Conservation (phyloP, 2,797 vertebrate genomes). For the Tarsius wallacei region DNA sequence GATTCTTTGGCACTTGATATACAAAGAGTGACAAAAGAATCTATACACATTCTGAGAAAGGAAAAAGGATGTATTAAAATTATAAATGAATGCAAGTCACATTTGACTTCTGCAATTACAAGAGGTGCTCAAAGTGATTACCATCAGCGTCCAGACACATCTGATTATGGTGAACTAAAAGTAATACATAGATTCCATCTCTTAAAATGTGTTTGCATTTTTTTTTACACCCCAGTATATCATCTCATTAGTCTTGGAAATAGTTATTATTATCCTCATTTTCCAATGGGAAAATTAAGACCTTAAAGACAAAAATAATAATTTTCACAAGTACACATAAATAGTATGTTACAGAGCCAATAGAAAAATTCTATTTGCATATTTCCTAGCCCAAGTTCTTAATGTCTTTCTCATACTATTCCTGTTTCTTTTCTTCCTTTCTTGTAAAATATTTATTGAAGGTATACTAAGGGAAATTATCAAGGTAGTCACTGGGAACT, state of each 20-base stretch:
- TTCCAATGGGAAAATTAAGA: neutral
- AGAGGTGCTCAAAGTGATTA: no score
- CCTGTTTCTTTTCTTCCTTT: neutral
- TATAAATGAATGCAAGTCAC: no score
- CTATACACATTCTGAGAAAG: no score
- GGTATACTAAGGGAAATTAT: neutral
- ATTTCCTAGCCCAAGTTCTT: neutral
- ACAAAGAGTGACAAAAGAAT: no score
- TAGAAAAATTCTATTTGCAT: neutral
- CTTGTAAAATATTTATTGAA: slow-evolving; percentile 51
- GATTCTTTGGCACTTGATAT: neutral
- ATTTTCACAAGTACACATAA: neutral
- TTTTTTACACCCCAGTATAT: neutral
- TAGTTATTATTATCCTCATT: neutral
- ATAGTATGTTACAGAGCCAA: neutral
- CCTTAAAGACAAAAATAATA: neutral
- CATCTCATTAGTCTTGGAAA: neutral
- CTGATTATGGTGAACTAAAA: no score
- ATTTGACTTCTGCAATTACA: no score
- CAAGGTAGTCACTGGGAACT: neutral
- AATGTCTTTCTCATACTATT: neutral
- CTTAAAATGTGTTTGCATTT: no score
- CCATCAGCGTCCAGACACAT: no score
- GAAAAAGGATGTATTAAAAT: no score
- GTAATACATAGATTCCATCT: no score